Conservation (phyloP, 2,113 vertebrate genomes). For the Progne subis region DNA sequence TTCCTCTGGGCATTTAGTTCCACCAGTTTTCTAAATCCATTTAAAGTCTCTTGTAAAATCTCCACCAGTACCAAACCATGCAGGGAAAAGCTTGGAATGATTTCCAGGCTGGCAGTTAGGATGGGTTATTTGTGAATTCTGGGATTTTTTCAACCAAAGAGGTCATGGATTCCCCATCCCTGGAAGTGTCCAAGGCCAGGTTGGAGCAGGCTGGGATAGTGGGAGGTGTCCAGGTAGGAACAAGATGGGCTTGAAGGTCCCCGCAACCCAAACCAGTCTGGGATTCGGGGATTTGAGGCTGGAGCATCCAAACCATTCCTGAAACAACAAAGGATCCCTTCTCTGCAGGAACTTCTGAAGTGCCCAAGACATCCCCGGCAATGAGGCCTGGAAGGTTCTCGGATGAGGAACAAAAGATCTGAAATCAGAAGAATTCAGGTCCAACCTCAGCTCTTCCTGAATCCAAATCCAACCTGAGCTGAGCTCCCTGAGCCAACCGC, state of each 20-base stretch:
- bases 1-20: background rate
- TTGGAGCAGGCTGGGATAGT: background rate
- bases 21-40: background rate
- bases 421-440: background rate
- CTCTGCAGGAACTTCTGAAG: background rate
- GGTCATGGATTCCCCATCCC: accelerated
- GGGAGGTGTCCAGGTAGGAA: background rate
- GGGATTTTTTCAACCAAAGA: background rate
- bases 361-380: background rate
- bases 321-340: accelerated
- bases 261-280: background rate
- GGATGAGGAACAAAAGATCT: background rate
- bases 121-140: background rate
- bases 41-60: background rate
- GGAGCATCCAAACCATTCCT: background rate
- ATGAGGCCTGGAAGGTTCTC: accelerated
- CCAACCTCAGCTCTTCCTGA: background rate
- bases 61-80: background rate
- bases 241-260: too few species aligned
- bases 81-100: background rate
- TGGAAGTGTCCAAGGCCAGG: background rate
- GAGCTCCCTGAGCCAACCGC: accelerated
- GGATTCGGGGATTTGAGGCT: background rate
- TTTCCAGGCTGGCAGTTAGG: background rate
- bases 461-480: background rate